Conservation (phyloP, 1,140 invertebrate species). For the Argopecten irradians region DNA sequence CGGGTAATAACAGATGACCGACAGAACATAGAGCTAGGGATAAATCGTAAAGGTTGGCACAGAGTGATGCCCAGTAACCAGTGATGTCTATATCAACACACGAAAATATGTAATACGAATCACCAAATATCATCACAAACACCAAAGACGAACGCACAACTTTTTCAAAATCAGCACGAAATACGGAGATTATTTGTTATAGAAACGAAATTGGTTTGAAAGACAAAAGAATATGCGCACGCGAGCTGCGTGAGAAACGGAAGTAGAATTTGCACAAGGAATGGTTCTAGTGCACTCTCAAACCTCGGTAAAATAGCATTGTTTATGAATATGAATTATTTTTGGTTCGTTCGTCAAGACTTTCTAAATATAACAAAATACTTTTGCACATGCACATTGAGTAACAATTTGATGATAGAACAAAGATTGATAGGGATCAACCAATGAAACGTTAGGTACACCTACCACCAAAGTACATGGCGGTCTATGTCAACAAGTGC, state of each 20-base stretch:
- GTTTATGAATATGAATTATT: conserved; percentile 19
- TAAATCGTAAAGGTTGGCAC: conserved; percentile 15
- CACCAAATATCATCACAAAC: background rate
- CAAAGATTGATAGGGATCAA: background rate
- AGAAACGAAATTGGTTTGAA: conserved; percentile 6
- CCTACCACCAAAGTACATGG: background rate
- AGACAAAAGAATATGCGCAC: background rate
- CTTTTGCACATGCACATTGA: background rate
- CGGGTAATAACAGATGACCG: background rate
- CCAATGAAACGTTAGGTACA: background rate
- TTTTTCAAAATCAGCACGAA: conserved; percentile 16
- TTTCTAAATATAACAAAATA: background rate
- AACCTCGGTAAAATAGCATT: background rate
- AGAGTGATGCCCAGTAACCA: background rate
- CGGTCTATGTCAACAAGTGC: background rate
- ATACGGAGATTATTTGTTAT: conserved; percentile 8
- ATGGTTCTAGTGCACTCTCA: background rate
- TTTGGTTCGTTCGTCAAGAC: background rate
- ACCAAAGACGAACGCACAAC: background rate
- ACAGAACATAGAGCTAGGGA: background rate
- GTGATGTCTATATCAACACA: background rate
- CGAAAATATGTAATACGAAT: background rate
- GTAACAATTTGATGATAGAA: background rate
- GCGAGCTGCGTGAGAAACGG: conserved; percentile 2
- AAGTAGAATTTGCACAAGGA: conserved; percentile 16